A percentile compares a stretch with the other conserved stretches of the same genome.
Conservation (phyloP, 2,888 invertebrate genomes). For the Drosophila phalerata region DNA sequence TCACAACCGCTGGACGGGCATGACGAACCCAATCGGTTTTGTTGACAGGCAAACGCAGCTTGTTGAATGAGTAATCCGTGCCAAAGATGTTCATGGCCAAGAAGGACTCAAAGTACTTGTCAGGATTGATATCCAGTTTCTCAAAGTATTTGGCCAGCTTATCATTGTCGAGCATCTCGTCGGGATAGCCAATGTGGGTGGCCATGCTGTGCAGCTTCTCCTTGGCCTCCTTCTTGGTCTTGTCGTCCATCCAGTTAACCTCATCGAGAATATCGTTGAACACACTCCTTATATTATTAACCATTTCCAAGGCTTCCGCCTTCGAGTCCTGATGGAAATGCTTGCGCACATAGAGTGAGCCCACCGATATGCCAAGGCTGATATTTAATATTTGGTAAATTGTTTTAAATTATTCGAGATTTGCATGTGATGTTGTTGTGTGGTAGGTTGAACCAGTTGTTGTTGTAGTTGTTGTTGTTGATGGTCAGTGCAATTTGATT, state of each 20-base stretch:
- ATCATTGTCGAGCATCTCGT: constrained; percentile 92
- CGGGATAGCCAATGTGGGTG: constrained; percentile 96
- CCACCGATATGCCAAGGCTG: constrained; percentile 91
- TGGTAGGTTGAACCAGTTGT: constrained; percentile 38
- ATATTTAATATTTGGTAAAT: constrained; percentile 33
- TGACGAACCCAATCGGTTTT: constrained; percentile 95
- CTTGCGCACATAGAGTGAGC: constrained; percentile 94
- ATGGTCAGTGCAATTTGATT: constrained; percentile 48
- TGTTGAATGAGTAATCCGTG: constrained; percentile 91
- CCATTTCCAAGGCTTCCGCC: constrained; percentile 94
- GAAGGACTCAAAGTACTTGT: constrained; percentile 91
- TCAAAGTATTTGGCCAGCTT: constrained; percentile 93
- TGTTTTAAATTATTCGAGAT: constrained; percentile 20
- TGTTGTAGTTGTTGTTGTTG: constrained; percentile 36
- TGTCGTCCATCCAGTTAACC: constrained; percentile 97
- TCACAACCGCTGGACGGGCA: constrained; percentile 93
- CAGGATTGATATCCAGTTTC: constrained; percentile 90
- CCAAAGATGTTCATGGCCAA: constrained; percentile 92
- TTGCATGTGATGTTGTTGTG: constrained; percentile 42
- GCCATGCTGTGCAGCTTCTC: constrained; percentile 94
- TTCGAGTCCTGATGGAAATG: constrained; percentile 95
- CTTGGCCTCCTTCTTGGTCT: constrained; percentile 91
- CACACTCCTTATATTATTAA: constrained; percentile 92
- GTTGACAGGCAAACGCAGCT: constrained; percentile 92
- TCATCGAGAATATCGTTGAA: constrained; percentile 92